phyloP scores from a whole-genome alignment of 2,113 vertebrate species.

The Sander lucioperca region DNA sequence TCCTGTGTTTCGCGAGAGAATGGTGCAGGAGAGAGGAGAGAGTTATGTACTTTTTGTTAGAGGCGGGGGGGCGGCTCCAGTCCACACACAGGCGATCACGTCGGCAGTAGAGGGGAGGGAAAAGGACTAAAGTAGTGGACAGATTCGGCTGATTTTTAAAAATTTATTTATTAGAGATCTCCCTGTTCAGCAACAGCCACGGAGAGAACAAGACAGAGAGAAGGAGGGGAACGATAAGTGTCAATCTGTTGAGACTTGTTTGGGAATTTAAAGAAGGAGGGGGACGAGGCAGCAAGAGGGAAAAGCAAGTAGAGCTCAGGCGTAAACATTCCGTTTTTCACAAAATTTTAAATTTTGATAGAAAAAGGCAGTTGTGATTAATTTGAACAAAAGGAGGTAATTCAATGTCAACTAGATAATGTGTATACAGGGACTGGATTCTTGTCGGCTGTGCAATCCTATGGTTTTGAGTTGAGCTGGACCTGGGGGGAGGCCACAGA shows the following conservation, averaged over 20 bases:
- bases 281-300: constrained; percentile 63
- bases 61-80: constrained; percentile 27
- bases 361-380: constrained; percentile 22
- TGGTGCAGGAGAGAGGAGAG: constrained; percentile 56
- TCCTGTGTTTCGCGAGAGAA: constrained; percentile 80
- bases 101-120: constrained; percentile 10
- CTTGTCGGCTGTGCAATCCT: constrained; percentile 77
- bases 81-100: constrained; percentile 16
- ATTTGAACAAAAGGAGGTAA: constrained; percentile 24
- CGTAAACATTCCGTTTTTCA: constrained; percentile 69
- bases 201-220: constrained; percentile 59
- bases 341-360: constrained; percentile 28
- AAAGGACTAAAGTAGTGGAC: constrained; percentile 38
- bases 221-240: constrained; percentile 80
- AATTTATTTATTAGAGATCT: constrained; percentile 58
- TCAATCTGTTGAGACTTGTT: constrained; percentile 88
- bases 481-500: constrained; percentile 35
- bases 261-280: constrained; percentile 86
- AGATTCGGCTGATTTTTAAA: neutral
- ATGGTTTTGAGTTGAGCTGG: constrained; percentile 69
- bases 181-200: constrained; percentile 36
- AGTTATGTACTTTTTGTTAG: constrained; percentile 35
- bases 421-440: constrained; percentile 66
- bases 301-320: constrained; percentile 61
- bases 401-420: constrained; percentile 56